These are phyloP conservation scores for Montipora foliosa DNA, from an alignment of 64 coral and sea anemone species.

Conservation along the genomic window DNA sequence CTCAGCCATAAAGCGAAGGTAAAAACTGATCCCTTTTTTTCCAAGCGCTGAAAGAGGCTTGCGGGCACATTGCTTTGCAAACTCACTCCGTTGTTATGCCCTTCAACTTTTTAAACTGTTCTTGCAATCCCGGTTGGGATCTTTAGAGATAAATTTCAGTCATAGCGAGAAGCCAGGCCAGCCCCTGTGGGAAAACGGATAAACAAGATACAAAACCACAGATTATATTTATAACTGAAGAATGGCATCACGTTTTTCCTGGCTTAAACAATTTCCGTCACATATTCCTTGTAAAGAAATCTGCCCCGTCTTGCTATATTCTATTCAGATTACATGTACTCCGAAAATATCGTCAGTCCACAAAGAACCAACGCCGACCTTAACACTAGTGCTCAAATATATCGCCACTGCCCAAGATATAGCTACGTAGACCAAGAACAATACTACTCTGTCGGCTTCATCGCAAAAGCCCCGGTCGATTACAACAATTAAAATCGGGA, in stretches of 20 bases:
- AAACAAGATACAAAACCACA: background rate
- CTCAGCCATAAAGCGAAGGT: slow-evolving; percentile 37
- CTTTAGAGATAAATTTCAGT: background rate
- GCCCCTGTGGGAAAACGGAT: background rate
- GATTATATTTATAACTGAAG: slow-evolving; percentile 4
- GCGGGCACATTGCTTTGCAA: slow-evolving; percentile 6
- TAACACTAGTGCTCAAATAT: background rate
- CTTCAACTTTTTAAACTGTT: background rate
- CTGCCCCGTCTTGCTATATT: slow-evolving; percentile 9
- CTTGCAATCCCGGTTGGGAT: background rate
- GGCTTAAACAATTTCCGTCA: slow-evolving; percentile 23
- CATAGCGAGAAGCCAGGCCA: background rate
- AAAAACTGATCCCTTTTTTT: slow-evolving; percentile 27
- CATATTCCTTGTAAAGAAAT: slow-evolving; percentile 8
- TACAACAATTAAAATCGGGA: background rate
- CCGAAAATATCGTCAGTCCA: slow-evolving; percentile 12
- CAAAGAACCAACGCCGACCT: background rate
- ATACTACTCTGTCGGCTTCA: background rate
- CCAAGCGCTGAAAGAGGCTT: background rate
- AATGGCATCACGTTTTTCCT: slow-evolving; percentile 13
- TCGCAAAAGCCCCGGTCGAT: background rate
- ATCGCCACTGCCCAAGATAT: background rate
- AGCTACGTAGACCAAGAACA: background rate
- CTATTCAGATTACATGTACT: slow-evolving; percentile 3
- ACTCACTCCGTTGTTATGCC: background rate